These are phyloP conservation scores for Sceloporus tristichus DNA, from an alignment of 2,113 vertebrate genomes.

Conservation along the genomic window DNA sequence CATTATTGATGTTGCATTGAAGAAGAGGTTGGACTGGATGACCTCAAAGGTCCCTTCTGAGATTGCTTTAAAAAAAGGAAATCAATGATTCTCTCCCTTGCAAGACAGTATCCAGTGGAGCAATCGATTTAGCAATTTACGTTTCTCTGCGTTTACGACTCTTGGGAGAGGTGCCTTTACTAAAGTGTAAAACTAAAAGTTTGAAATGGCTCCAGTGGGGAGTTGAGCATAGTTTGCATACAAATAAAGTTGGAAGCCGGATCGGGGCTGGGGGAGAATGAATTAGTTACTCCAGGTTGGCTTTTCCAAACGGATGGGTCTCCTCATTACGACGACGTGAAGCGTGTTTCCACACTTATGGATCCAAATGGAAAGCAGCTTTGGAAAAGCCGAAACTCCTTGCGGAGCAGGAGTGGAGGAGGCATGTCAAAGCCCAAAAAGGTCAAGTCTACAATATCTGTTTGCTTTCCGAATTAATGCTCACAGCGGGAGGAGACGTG, in stretches of 20 bases:
- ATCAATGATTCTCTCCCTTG: no score
- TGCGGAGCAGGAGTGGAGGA: neutral
- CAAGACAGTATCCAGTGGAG: no score
- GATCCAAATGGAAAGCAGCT: neutral
- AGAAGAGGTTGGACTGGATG: neutral
- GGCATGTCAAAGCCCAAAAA: neutral
- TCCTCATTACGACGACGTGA: neutral
- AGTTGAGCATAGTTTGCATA: neutral
- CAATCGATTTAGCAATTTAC: neutral
- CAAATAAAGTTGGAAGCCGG: neutral
- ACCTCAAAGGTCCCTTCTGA: neutral
- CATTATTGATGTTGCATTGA: no score
- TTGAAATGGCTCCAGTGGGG: neutral
- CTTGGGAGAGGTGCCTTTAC: neutral
- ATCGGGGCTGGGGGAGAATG: neutral
- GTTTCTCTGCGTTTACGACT: neutral
- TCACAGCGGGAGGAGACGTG: neutral
- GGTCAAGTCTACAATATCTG: neutral
- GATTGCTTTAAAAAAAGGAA: no score
- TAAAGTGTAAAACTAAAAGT: neutral
- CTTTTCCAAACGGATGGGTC: neutral
- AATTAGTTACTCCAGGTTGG: neutral
- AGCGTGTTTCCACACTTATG: neutral
- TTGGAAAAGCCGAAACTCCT: neutral
- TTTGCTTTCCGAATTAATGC: neutral